Percentiles rank a stretch among this genome's conserved stretches.
These are phyloP conservation scores for Zosterops pallidus DNA, from an alignment of 2,113 vertebrate species.

Conservation along the genomic window DNA sequence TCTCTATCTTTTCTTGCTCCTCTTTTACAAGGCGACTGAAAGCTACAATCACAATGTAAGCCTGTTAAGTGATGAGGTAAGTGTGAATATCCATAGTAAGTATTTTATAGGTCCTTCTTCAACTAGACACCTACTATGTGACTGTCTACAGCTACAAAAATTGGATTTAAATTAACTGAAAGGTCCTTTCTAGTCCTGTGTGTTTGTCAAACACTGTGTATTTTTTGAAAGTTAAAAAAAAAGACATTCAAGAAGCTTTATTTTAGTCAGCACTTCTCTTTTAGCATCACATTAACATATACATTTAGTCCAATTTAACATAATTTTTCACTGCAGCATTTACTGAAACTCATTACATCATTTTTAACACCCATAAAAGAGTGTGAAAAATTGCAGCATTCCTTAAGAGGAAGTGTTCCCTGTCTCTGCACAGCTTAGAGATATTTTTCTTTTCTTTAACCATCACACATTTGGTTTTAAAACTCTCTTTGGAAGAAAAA, in stretches of 20 bases:
- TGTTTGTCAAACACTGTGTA: not conserved
- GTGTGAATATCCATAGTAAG: not conserved
- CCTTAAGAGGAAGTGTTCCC: not conserved
- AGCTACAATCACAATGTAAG: not conserved
- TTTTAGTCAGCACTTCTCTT: not conserved
- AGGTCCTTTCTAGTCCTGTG: not conserved
- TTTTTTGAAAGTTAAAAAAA: not conserved
- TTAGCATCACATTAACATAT: not conserved
- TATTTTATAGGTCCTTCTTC: not conserved
- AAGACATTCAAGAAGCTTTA: not conserved
- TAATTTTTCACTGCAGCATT: not conserved
- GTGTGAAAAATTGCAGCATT: not conserved
- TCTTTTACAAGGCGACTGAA: not conserved
- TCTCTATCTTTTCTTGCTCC: not conserved
- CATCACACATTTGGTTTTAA: not conserved
- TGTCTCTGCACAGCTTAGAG: not conserved
- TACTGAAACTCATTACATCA: not conserved
- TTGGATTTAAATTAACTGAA: not conserved
- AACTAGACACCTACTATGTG: not conserved
- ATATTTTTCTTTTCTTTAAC: not conserved
- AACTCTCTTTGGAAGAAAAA: not conserved
- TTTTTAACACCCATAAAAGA: not conserved
- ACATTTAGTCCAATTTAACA: not conserved
- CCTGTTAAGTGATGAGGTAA: not conserved
- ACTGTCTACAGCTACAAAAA: not conserved